Evolutionary conservation across 2,113 vertebrate genomes (phyloP).

Genomic region (Anthoscopus minutus): DNA sequence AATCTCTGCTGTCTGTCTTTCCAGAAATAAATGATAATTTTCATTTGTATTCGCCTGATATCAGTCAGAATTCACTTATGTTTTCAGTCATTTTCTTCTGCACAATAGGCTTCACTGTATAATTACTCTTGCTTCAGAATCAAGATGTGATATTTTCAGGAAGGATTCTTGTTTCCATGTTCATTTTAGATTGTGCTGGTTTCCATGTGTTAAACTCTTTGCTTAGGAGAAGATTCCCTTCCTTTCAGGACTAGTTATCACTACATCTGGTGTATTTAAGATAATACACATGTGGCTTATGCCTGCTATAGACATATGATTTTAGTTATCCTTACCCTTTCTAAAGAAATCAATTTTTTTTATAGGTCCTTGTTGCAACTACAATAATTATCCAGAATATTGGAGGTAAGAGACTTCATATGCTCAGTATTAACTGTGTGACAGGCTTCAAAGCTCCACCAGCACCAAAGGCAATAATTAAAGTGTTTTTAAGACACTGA

Average conservation of each 20-base stretch:
- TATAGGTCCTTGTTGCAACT: conserved; percentile 83
- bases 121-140: neutral
- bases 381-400: conserved; percentile 92
- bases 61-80: neutral
- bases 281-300: neutral
- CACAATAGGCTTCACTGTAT: neutral
- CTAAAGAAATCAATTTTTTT: conserved; percentile 47
- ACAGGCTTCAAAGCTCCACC: neutral
- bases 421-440: neutral
- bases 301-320: neutral
- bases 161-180: neutral
- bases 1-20: neutral
- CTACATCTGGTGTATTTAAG: conserved; percentile 12
- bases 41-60: neutral
- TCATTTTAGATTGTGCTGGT: neutral
- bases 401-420: conserved; percentile 81
- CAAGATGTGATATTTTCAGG: neutral
- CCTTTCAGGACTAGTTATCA: neutral
- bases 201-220: neutral
- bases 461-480: neutral
- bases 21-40: neutral
- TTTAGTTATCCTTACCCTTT: conserved; percentile 21
- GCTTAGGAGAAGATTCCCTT: neutral
- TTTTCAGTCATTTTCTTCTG: neutral
- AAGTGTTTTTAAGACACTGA: neutral